Evolutionary conservation across 2,113 vertebrate genomes (phyloP).

Genomic region (Kryptolebias marmoratus): DNA sequence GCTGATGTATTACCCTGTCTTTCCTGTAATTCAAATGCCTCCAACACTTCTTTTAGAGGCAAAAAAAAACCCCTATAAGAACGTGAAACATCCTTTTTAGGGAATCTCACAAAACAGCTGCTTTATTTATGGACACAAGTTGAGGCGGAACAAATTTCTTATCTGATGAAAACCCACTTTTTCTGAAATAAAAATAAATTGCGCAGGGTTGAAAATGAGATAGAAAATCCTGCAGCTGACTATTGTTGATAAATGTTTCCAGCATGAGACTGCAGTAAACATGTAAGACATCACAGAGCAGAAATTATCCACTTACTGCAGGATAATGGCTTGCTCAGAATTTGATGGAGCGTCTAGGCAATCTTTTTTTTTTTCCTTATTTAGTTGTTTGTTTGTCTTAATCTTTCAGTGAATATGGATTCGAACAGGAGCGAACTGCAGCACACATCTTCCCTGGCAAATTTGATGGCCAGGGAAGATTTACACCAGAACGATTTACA

Average conservation of each 20-base stretch:
- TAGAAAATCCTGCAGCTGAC: slow-evolving; percentile 46
- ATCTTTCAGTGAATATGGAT: slow-evolving; percentile 35
- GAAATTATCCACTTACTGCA: slow-evolving; percentile 39
- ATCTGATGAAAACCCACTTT: neutral
- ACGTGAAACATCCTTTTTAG: slow-evolving; percentile 51
- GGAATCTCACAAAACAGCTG: slow-evolving; percentile 43
- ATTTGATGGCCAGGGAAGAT: slow-evolving; percentile 47
- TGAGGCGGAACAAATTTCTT: slow-evolving; percentile 42
- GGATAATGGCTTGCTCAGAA: slow-evolving; percentile 44
- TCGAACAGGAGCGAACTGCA: slow-evolving; percentile 27
- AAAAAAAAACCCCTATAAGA: slow-evolving; percentile 12
- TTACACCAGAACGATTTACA: slow-evolving; percentile 63
- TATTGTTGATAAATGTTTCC: slow-evolving; percentile 44
- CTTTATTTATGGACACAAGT: slow-evolving; percentile 49
- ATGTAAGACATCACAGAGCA: slow-evolving; percentile 35
- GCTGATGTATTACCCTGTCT: slow-evolving; percentile 76
- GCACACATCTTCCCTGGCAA: slow-evolving; percentile 49
- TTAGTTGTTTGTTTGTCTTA: slow-evolving; percentile 37
- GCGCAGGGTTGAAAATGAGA: slow-evolving; percentile 54
- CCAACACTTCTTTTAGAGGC: slow-evolving; percentile 65
- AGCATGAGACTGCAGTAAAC: slow-evolving; percentile 33
- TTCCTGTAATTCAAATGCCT: slow-evolving; percentile 76
- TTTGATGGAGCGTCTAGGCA: slow-evolving; percentile 43
- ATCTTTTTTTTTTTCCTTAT: neutral
- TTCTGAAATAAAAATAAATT: neutral